phyloP scores from a whole-genome alignment of 2,797 vertebrate genomes.

The Serranus cabrilla region DNA sequence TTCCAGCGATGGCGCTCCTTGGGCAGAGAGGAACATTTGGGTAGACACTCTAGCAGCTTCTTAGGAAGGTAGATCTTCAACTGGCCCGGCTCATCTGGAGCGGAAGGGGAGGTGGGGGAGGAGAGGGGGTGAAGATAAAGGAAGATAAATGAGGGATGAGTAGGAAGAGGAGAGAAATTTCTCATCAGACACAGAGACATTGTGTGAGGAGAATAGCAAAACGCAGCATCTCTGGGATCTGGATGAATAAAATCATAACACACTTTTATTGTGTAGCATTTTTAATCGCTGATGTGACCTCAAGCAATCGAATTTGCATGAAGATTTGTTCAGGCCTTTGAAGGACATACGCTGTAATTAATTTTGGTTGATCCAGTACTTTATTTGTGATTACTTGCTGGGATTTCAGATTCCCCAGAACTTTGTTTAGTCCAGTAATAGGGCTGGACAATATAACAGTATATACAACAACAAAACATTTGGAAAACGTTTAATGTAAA shows the following conservation, averaged over 20 bases:
- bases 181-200: constrained; percentile 57
- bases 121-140: constrained; percentile 58
- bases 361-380: constrained; percentile 10
- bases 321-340: constrained; percentile 24
- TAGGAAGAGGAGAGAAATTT: constrained; percentile 58
- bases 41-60: constrained; percentile 99
- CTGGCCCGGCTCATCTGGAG: constrained; percentile 98
- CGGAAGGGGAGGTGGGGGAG: constrained; percentile 16
- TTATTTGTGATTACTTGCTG: constrained; percentile 1
- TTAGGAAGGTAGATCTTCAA: constrained; percentile 99
- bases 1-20: constrained; percentile 99
- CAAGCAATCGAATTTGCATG: constrained; percentile 22
- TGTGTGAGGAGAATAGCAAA: constrained; percentile 60
- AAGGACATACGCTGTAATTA: constrained; percentile 16
- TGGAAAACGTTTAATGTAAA: no score
- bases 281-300: constrained; percentile 42
- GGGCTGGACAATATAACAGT: no score
- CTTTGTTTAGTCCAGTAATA: no score
- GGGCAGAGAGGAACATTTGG: constrained; percentile 99
- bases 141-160: constrained; percentile 70
- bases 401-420: constrained; percentile 31
- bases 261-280: constrained; percentile 33
- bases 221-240: constrained; percentile 29
- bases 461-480: no score
- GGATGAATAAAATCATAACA: constrained; percentile 45